Evolutionary conservation across 2,113 vertebrate species (phyloP), one percentile per base, ranked within the genome.

Genomic region (Lethenteron reissneri): DNA sequence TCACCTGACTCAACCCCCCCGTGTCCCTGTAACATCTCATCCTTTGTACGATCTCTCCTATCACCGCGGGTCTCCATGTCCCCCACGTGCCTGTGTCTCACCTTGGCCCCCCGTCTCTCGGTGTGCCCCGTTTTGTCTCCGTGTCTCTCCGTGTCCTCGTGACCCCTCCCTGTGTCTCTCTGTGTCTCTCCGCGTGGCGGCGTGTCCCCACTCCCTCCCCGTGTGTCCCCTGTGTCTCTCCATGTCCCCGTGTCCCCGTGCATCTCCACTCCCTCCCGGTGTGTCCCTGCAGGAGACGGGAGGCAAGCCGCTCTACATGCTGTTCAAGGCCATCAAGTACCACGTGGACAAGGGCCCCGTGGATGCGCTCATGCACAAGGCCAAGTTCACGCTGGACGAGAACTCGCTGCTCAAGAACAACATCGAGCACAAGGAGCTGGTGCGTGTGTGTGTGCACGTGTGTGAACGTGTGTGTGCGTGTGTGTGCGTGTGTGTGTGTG

Each of bases 261-360:
- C 71, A 72, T 73, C 70, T 71, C 74, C 60, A 76, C 73, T 3
- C 41, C 41, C 6, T 41, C 5, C 41, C 41, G 6, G 25, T 41
- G 25, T 41, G 25, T 41, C 72, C 73, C 74, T 73, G 75, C 71
- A 97, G 94, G 92, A 97, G 76, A 87, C 87, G 2, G 92, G 88
- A 0, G 94, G 94, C 1, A 92, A 96, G 58, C 88, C 90, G 8
- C 78, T 97, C 2, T 97, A 94, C 78, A 97, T 90, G 76, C 84
- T 97, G 62, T 97, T 88, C 81, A 97, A 94, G 76, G 94, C 91
- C 74, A 81, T 97, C 77, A 97, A 96, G 77, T 91, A 97, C 70
- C 94, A 97, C 80, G 89, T 97, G 71, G 94, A 95, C 78, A 97
- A 94, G 75, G 94, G 94, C 0, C 94, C 94, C 0, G 92, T 97